phyloP scores from a whole-genome alignment of 2,797 vertebrate species.

The Falco rusticolus region DNA sequence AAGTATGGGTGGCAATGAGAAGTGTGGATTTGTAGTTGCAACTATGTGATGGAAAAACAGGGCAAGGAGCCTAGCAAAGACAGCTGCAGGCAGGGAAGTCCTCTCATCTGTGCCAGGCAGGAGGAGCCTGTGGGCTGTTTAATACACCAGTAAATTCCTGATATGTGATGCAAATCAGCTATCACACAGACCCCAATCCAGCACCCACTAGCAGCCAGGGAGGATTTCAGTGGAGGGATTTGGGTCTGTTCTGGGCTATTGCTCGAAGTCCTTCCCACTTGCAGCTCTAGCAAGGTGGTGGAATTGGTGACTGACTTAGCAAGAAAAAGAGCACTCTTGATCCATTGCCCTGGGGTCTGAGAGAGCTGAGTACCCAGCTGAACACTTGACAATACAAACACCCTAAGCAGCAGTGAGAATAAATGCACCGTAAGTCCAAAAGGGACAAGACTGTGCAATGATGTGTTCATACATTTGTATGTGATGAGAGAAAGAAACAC shows the following conservation, averaged over 20 bases:
- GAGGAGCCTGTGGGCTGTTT: neutral
- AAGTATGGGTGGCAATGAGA: neutral
- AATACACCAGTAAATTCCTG: neutral
- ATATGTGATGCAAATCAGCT: neutral
- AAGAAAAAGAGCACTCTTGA: neutral
- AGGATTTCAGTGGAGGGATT: neutral
- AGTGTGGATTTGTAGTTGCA: neutral
- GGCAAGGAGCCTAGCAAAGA: neutral
- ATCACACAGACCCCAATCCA: neutral
- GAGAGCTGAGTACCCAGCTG: neutral
- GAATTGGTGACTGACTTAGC: neutral
- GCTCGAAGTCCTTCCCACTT: neutral
- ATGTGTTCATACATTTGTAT: fast-evolving
- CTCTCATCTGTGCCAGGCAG: neutral
- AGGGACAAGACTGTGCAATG: neutral
- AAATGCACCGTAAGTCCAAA: neutral
- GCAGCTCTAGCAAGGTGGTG: neutral
- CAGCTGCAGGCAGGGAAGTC: neutral
- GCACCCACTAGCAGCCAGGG: neutral
- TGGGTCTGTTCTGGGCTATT: neutral
- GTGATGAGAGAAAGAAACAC: neutral
- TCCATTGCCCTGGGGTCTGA: neutral
- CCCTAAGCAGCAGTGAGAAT: neutral
- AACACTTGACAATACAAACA: neutral
- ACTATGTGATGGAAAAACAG: neutral